Conservation (phyloP, 2,888 invertebrate species). For the Archips crataeganus region DNA sequence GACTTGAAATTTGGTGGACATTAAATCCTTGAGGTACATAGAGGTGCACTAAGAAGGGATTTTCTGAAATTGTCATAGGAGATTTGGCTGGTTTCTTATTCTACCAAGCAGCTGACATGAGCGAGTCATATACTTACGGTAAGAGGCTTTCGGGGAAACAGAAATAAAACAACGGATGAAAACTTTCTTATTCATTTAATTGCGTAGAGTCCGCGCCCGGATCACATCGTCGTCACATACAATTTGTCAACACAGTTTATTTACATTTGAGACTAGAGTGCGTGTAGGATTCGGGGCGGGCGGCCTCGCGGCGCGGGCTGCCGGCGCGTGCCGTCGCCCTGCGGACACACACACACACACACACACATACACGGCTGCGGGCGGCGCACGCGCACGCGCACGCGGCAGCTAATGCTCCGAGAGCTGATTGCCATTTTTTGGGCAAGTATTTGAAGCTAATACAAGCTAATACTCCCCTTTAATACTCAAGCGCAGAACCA, state of each 20-base stretch:
- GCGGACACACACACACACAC: constrained; percentile 40
- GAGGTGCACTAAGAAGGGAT: no score
- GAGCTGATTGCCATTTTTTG: no score
- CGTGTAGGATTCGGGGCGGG: neutral
- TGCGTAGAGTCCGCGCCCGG: constrained; percentile 61
- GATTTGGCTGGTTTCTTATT: neutral
- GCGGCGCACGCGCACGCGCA: neutral
- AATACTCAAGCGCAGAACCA: no score
- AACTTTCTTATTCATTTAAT: constrained; percentile 64
- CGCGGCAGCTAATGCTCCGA: neutral
- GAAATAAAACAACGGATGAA: constrained; percentile 52
- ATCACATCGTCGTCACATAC: constrained; percentile 58
- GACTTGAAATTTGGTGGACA: no score
- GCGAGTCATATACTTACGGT: no score
- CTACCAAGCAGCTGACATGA: no score
- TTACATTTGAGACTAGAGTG: constrained; percentile 28
- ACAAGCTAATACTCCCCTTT: no score
- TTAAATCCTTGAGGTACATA: no score
- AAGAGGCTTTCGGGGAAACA: neutral
- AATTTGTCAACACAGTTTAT: constrained; percentile 56
- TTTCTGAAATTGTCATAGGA: neutral
- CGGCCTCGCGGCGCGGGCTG: constrained; percentile 19
- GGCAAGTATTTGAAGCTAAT: no score
- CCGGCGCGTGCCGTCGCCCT: constrained; percentile 46
- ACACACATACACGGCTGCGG: constrained; percentile 26